These are phyloP conservation scores for Heliopora coerulea DNA, from an alignment of 92 coral and sea anemone species.

Conservation along the genomic window DNA sequence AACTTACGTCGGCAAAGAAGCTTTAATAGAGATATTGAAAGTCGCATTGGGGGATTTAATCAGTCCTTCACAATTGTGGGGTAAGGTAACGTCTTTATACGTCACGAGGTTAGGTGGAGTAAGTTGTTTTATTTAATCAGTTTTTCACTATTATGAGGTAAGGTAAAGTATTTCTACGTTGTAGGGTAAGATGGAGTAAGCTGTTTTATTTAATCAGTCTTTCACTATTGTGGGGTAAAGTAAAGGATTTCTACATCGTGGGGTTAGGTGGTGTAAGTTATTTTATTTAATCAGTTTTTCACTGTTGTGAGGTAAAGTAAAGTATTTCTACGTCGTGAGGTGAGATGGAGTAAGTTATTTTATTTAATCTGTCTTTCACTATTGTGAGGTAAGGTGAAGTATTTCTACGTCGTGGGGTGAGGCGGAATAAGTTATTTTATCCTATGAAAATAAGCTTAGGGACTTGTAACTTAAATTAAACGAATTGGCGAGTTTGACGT, in stretches of 20 bases:
- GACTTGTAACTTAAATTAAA: too few species aligned
- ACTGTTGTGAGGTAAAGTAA: too few species aligned
- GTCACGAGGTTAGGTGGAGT: not conserved
- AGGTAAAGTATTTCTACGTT: too few species aligned
- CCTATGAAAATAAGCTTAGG: too few species aligned
- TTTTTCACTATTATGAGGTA: too few species aligned
- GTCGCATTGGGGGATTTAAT: constrained; percentile 45
- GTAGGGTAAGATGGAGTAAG: too few species aligned
- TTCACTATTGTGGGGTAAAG: constrained; percentile 41
- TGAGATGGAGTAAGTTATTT: too few species aligned
- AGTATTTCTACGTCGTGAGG: too few species aligned
- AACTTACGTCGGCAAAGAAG: constrained; percentile 82
- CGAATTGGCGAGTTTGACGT: too few species aligned
- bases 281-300: not conserved
- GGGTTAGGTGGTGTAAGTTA: not conserved
- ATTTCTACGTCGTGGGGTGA: too few species aligned
- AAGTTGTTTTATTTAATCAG: not conserved
- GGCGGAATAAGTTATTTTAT: not conserved
- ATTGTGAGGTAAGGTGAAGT: constrained; percentile 32
- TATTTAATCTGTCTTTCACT: constrained; percentile 35
- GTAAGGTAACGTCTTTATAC: constrained; percentile 22
- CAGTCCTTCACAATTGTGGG: constrained; percentile 41
- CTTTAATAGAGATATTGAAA: constrained; percentile 76
- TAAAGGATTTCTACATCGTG: too few species aligned
- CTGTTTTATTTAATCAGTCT: constrained; percentile 39